These are phyloP conservation scores for Alces alces DNA, from an alignment of 2,113 vertebrate genomes.

Conservation along the genomic window DNA sequence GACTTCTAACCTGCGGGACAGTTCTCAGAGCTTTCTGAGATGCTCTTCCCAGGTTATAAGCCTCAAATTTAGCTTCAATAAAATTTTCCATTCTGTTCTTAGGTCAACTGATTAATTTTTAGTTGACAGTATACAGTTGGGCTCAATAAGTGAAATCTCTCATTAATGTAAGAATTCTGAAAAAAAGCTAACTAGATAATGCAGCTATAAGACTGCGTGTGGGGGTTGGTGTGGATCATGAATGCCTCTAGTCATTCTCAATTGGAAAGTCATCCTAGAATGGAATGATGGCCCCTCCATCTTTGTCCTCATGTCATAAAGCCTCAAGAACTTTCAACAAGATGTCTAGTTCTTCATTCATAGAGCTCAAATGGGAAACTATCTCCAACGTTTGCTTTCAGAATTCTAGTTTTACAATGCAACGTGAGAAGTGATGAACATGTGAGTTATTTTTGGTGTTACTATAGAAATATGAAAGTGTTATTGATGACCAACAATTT, in stretches of 20 bases:
- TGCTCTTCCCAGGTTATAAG: neutral
- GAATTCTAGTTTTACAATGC: neutral
- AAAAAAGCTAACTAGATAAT: neutral
- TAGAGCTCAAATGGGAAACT: neutral
- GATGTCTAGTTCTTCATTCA: conserved; percentile 11
- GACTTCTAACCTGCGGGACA: neutral
- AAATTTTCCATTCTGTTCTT: neutral
- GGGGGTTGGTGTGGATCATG: neutral
- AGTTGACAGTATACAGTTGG: neutral
- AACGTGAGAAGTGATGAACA: neutral
- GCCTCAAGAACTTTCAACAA: neutral
- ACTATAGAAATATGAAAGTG: neutral
- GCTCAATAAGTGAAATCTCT: neutral
- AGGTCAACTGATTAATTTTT: neutral
- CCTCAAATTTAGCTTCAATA: neutral
- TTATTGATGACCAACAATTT: neutral
- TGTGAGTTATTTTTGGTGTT: neutral
- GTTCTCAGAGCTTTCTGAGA: neutral
- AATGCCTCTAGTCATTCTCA: neutral
- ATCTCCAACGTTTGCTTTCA: neutral
- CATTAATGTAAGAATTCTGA: neutral
- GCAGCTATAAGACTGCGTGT: neutral
- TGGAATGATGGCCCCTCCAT: neutral
- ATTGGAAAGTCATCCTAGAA: neutral
- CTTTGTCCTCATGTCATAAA: neutral